These are phyloP conservation scores for Passer domesticus DNA, from an alignment of 2,113 vertebrate species.

Conservation along the genomic window DNA sequence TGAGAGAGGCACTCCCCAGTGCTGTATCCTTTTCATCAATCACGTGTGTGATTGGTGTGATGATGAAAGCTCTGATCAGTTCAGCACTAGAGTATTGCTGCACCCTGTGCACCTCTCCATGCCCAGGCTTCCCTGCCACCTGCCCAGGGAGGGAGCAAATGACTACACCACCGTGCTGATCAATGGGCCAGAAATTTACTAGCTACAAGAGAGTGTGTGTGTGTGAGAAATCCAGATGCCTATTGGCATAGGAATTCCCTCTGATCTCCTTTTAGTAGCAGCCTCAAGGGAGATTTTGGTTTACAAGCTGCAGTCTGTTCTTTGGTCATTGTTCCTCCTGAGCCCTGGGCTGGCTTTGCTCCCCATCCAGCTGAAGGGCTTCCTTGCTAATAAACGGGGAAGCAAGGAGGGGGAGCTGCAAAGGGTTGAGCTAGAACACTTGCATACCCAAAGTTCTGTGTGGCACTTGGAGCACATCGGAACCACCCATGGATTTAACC, in stretches of 20 bases:
- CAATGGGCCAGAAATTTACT: neutral
- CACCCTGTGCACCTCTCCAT: neutral
- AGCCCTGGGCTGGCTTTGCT: neutral
- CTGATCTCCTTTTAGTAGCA: slow-evolving; percentile 31
- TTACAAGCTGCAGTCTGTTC: slow-evolving; percentile 22
- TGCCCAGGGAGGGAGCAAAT: neutral
- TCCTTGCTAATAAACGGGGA: neutral
- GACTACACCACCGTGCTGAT: neutral
- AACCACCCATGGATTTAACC: neutral
- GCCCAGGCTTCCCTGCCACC: neutral
- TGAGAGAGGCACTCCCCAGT: neutral
- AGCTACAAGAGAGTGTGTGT: neutral
- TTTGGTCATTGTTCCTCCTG: neutral
- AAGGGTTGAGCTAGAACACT: neutral
- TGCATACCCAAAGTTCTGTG: neutral
- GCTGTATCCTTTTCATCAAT: neutral
- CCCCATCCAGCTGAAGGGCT: neutral
- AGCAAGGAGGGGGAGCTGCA: neutral
- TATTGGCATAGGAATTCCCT: neutral
- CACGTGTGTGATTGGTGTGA: neutral
- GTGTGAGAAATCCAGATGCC: neutral
- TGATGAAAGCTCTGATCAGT: neutral
- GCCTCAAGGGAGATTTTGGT: slow-evolving; percentile 1
- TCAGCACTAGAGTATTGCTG: neutral
- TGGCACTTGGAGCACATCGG: neutral